phyloP scores from a whole-genome alignment of 2,113 vertebrate species.

The Bufo bufo region DNA sequence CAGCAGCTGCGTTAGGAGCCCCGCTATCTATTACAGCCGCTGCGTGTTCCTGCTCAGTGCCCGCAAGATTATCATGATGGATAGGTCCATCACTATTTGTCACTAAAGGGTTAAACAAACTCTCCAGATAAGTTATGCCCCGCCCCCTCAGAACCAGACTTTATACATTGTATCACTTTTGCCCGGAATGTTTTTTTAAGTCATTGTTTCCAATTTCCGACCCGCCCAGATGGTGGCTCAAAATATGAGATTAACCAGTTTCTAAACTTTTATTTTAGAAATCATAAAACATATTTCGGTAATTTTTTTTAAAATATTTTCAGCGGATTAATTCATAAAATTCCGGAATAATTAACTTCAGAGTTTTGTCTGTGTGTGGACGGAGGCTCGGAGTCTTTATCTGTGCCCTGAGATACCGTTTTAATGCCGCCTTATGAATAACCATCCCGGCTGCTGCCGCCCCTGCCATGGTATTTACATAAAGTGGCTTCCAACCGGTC shows the following conservation, averaged over 20 bases:
- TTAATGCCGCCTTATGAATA: slow-evolving; percentile 34
- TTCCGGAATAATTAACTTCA: not conserved
- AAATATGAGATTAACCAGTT: not conserved
- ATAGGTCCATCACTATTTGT: too few species aligned
- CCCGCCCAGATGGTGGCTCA: too few species aligned
- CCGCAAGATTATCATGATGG: too few species aligned
- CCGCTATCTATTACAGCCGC: too few species aligned
- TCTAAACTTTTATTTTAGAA: not conserved
- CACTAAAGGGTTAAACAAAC: too few species aligned
- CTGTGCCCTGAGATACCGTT: not conserved
- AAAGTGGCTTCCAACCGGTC: slow-evolving; percentile 47
- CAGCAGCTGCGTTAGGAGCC: too few species aligned
- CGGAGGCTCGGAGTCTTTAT: not conserved
- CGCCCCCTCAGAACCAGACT: too few species aligned
- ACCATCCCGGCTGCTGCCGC: fast-evolving
- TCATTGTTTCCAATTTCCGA: too few species aligned
- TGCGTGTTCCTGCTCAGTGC: too few species aligned
- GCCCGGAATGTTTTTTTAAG: too few species aligned
- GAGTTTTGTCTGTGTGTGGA: not conserved
- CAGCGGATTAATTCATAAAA: not conserved
- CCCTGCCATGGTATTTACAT: slow-evolving; percentile 43
- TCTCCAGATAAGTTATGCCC: too few species aligned
- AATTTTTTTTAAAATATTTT: not conserved
- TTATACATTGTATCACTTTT: too few species aligned
- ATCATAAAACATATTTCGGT: not conserved